Conservation (phyloP, 2,797 vertebrate genomes). For the Muscicapa striata region DNA sequence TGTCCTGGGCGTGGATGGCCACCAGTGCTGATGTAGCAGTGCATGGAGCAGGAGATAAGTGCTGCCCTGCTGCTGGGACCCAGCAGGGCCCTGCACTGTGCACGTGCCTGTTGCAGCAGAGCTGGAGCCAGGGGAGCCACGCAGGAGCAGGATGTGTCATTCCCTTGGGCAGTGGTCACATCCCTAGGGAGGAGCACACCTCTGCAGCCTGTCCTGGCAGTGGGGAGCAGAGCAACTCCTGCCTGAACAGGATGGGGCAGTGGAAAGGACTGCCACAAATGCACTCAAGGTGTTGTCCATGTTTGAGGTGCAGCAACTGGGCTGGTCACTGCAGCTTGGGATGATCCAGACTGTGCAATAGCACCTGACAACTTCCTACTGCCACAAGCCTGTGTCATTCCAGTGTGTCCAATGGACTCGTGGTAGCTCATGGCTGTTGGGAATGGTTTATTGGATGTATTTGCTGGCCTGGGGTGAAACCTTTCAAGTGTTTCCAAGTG, state of each 20-base stretch:
- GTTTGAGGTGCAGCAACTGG: accelerated
- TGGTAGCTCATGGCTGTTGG: neutral
- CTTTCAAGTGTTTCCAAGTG: neutral
- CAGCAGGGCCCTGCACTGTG: accelerated
- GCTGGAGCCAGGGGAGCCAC: neutral
- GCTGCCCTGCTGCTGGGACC: neutral
- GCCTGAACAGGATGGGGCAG: accelerated
- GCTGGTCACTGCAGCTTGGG: neutral
- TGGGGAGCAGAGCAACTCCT: neutral
- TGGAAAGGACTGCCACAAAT: accelerated
- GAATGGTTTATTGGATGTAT: neutral
- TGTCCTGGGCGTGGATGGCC: neutral
- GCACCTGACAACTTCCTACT: neutral
- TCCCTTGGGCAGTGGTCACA: accelerated
- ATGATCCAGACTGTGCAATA: neutral
- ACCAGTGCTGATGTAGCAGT: neutral
- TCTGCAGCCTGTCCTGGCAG: accelerated
- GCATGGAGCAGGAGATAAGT: neutral
- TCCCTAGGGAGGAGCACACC: neutral
- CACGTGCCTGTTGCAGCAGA: accelerated
- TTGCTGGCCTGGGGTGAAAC: neutral
- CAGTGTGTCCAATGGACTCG: accelerated
- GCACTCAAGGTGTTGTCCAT: accelerated
- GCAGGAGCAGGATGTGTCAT: neutral
- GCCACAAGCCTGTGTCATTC: accelerated